A percentile compares a stretch with the other conserved stretches of the same genome.
These are phyloP conservation scores for Syrmaticus mikado DNA, from an alignment of 2,113 vertebrate genomes.

Conservation along the genomic window DNA sequence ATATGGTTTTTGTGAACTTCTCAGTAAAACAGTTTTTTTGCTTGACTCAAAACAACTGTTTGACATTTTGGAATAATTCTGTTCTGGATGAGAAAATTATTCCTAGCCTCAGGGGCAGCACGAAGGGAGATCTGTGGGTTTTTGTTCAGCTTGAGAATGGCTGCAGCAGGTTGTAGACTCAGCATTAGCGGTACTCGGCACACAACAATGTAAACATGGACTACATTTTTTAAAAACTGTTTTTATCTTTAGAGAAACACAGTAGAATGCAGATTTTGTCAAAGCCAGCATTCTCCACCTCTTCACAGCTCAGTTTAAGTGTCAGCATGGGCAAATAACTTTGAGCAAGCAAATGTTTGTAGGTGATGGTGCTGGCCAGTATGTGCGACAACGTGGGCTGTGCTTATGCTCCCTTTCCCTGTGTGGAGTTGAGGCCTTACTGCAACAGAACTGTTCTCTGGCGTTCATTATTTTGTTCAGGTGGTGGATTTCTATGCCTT, in stretches of 20 bases:
- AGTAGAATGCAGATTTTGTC: background rate
- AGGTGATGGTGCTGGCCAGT: too few relatives aligned
- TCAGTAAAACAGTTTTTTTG: constrained; percentile 14
- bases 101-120: constrained; percentile 23
- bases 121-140: background rate
- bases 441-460: background rate
- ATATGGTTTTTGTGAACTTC: constrained; percentile 20
- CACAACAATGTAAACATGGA: background rate
- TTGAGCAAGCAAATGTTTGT: background rate
- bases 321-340: background rate
- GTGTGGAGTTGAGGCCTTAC: background rate
- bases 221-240: background rate
- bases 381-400: background rate
- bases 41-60: constrained; percentile 39
- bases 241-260: background rate
- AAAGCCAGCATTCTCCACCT: background rate
- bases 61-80: fast-evolving
- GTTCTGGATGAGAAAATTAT: constrained; percentile 15
- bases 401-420: background rate
- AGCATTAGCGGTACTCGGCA: fast-evolving
- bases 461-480: background rate
- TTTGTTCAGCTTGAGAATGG: background rate
- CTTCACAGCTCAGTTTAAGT: background rate
- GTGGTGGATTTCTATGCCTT: background rate
- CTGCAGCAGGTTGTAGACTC: background rate